Conservation (phyloP, 2,888 invertebrate genomes). For the Mesodorylaimus sp. region DNA sequence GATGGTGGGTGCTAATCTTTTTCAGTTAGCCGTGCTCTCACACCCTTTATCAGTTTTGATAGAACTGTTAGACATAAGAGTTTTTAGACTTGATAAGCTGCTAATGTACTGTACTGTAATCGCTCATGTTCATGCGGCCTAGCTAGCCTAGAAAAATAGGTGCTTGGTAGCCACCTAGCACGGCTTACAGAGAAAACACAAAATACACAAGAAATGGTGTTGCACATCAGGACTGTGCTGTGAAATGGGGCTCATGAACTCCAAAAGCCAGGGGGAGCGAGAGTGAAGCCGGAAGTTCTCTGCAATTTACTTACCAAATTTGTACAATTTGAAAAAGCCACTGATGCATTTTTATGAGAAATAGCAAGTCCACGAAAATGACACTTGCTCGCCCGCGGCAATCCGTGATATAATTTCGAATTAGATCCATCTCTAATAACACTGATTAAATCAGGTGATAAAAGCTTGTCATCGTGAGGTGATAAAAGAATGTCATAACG, state of each 20-base stretch:
- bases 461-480: too few species aligned
- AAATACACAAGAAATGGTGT: background rate
- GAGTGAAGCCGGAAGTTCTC: background rate
- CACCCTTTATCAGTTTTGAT: too few species aligned
- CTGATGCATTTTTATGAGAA: constrained; percentile 18
- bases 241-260: background rate
- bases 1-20: too few species aligned
- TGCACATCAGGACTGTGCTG: background rate
- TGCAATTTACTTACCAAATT: background rate
- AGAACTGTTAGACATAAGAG: too few species aligned
- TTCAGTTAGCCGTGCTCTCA: too few species aligned
- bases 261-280: background rate
- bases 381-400: background rate
- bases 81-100: too few species aligned
- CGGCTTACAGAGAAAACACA: background rate
- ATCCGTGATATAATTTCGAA: background rate
- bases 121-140: too few species aligned
- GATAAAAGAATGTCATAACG: too few species aligned
- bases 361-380: background rate
- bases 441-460: background rate
- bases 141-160: too few species aligned
- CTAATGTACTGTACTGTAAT: too few species aligned
- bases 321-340: constrained; percentile 24
- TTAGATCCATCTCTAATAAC: background rate
- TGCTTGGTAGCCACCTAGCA: too few species aligned